Base-by-base conservation (phyloP, 2,888 invertebrate species). In the Hemicrepidius hirtus region DNA sequence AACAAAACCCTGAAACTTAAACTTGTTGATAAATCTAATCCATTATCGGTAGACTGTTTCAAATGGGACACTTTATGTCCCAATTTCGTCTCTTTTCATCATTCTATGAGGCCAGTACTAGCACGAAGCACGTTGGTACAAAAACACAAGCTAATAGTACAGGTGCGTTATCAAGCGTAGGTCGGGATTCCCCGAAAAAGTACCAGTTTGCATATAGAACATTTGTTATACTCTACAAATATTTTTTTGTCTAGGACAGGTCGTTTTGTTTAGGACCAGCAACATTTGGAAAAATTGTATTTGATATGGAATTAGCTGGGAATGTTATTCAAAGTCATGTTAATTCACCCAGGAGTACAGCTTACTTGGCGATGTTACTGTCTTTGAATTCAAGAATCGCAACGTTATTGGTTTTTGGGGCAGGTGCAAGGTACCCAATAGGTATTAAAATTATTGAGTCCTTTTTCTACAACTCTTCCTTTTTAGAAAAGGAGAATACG, bases 261-360 rank as follows among this genome's bases (percentile, higher is more conserved):
- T 93, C 95, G 20, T 92, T 95, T 82, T 95, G 95, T 78, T 88
- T 94, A 76, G 95, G 95, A 0, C 94, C 95, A 0, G 94, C 94
- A 0, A 91, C 93, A 0, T 87, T 95, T 73, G 92, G 92, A 62
- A 91, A 92, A 75, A 89, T 94, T 0, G 87, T 95, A n/a, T 89
- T 90, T 0, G 88, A 88, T 9, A 87, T 91, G 75, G 89, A 91
- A 57, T 85, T 95, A 0, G 89, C 91, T 10, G 95, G 95, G 1
- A 92, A 92, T 20, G 92, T 95, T 0, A 90, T 94, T 0, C 92
- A 95, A 81, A 95, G 94, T 0, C 95, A 95, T 80, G 91, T 94
- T 0, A 91, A 92, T 0, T 94, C 95, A 0, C 94, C 95, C 0
- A 89, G 94, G 6, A 92, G 94, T 49, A 94, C 94, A 0, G 95